Base-by-base conservation (phyloP, 2,797 vertebrate species). In the Platyrinchus mystaceus region DNA sequence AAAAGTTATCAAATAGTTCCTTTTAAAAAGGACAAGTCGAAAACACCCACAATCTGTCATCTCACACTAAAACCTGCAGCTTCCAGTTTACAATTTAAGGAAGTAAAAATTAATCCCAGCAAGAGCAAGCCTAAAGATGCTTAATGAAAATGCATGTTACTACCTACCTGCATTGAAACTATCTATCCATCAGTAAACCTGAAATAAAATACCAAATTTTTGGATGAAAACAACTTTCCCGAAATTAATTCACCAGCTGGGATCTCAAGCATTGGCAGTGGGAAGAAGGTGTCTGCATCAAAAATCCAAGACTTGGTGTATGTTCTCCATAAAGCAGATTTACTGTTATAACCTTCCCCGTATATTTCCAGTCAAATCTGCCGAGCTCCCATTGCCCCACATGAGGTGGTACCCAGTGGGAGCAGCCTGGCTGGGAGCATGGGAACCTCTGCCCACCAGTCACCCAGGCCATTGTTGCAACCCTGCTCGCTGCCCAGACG, bases 381-480 rank as follows among this genome's bases (percentile, higher is more conserved):
- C 49, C 0, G 1, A 84, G 60, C 47, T 89, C 60, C 30, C 4
- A 1, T 14, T 13, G 5, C 13, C 53, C 21, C 1, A 2, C 1
- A 3, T 0, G 3, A 27, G 23, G 69, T 5, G 62, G 53, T 17
- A 60, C 13, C 14, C 0, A 0, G 10, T 0, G 2, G 47, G 30
- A 73, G 18, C 39, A 74, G 59, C 18, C 41, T 32, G 37, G n/a
- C 32, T 14, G 4, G 53, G 22, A 52, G 16, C 44, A n/a, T 5
- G 39, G 47, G 36, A 84, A 43, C n/a, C 41, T 74, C 55, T 50
- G 59, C n/a, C 18, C 50, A 62, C 23, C 60, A 21, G 27, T 17
- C 60, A 27, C 36, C 26, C 32, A 49, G 44, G 15, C 26, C 67
- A 78, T 13, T 8, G 17, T 24, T 43, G 44, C 70, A 84, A 43